Evolutionary conservation across 2,113 vertebrate species (phyloP).

Genomic region (Ciconia boyciana): DNA sequence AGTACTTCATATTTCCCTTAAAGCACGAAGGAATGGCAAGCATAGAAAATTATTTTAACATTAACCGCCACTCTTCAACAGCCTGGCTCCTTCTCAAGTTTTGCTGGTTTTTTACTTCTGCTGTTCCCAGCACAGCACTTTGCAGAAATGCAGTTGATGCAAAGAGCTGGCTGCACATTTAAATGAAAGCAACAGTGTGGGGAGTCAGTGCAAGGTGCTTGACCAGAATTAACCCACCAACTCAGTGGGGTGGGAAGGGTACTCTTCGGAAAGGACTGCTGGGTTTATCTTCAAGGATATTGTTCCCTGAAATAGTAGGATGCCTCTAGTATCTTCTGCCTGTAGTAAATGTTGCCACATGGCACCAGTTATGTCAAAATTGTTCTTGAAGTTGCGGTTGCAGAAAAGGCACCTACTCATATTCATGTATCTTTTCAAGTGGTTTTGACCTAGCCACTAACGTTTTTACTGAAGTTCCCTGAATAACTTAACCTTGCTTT

Average conservation of each 20-base stretch:
- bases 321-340: background rate
- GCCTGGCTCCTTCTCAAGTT: background rate
- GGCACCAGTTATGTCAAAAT: background rate
- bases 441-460: conserved; percentile 8
- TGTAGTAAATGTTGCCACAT: background rate
- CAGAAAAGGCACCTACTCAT: background rate
- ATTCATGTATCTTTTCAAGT: background rate
- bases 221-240: background rate
- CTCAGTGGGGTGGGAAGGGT: background rate
- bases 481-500: conserved; percentile 12
- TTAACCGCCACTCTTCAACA: background rate
- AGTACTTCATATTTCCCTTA: background rate
- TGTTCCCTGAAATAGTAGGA: background rate
- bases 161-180: background rate
- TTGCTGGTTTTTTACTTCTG: background rate
- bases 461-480: background rate
- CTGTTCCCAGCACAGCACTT: background rate
- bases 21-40: background rate
- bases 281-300: background rate
- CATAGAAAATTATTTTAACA: background rate
- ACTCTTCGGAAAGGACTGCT: background rate
- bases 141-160: background rate
- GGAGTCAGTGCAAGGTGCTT: background rate
- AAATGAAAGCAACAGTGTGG: background rate
- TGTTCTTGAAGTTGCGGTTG: background rate